A percentile compares a stretch with the other conserved stretches of the same genome.
phyloP scores from a whole-genome alignment of 2,888 invertebrate species.

The Cataglyphis albicans region DNA sequence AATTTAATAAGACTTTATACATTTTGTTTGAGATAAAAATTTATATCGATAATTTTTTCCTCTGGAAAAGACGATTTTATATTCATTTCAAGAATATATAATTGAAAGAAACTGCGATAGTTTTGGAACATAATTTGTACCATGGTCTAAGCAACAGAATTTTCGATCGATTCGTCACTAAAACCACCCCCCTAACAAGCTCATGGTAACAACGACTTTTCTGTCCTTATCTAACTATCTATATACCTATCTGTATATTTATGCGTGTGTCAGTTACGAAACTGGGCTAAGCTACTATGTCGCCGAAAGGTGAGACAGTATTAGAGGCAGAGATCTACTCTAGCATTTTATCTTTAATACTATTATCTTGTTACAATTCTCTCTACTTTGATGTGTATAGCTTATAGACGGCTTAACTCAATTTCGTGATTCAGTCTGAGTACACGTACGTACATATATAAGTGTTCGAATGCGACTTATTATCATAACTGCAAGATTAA shows the following conservation, averaged over 20 bases:
- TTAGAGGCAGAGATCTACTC: background rate
- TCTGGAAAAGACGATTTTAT: background rate
- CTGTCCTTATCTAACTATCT: conserved; percentile 39
- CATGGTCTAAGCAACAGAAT: conserved; percentile 32
- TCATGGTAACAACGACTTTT: conserved; percentile 65
- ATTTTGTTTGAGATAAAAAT: background rate
- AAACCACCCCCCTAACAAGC: conserved; percentile 80
- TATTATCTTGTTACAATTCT: background rate
- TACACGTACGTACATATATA: background rate
- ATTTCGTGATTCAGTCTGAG: conserved; percentile 14
- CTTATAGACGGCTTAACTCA: background rate
- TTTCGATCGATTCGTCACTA: conserved; percentile 69
- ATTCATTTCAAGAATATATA: conserved; percentile 18
- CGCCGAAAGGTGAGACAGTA: background rate
- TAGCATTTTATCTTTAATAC: conserved; percentile 6
- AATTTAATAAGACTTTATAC: background rate
- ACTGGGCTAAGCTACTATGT: conserved; percentile 36
- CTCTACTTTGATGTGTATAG: background rate
- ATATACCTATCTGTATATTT: conserved; percentile 16
- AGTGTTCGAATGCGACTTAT: conserved; percentile 9
- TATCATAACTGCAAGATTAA: background rate
- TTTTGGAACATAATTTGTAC: conserved; percentile 30
- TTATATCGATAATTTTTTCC: background rate
- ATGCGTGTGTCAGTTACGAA: conserved; percentile 34
- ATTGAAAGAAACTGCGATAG: conserved; percentile 29